Conservation (phyloP, 1,140 invertebrate species). For the Polyergus mexicanus region DNA sequence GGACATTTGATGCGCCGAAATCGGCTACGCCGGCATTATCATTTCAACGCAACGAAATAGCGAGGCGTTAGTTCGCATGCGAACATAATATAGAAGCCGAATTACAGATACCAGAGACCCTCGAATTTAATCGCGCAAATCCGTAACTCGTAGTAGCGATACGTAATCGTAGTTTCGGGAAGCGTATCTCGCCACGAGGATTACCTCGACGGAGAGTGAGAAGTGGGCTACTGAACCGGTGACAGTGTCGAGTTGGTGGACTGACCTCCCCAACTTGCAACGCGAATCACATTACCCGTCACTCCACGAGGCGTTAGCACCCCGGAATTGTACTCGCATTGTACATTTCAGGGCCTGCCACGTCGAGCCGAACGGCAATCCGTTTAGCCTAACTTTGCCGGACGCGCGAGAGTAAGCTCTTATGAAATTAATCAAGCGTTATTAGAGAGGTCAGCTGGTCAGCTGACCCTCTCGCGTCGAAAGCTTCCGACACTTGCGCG, state of each 20-base stretch:
- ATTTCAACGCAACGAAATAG: slow-evolving; percentile 39
- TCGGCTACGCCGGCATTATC: background rate
- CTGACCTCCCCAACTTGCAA: slow-evolving; percentile 68
- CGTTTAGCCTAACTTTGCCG: slow-evolving; percentile 84
- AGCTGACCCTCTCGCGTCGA: slow-evolving; percentile 17
- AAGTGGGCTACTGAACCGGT: slow-evolving; percentile 63
- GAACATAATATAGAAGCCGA: slow-evolving; percentile 26
- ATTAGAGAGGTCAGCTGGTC: slow-evolving; percentile 38
- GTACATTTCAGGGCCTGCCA: slow-evolving; percentile 76
- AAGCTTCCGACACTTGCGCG: slow-evolving; percentile 40
- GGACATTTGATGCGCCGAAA: background rate
- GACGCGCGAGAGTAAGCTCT: slow-evolving; percentile 77
- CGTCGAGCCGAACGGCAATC: slow-evolving; percentile 81
- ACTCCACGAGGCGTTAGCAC: slow-evolving; percentile 79
- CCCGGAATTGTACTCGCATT: slow-evolving; percentile 82
- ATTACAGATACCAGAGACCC: slow-evolving; percentile 30
- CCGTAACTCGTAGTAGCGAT: slow-evolving; percentile 18
- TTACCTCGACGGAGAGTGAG: slow-evolving; percentile 51
- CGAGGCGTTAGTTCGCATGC: background rate
- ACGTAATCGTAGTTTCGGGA: slow-evolving; percentile 6
- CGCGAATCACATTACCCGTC: slow-evolving; percentile 83
- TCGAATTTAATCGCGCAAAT: slow-evolving; percentile 56
- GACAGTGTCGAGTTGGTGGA: slow-evolving; percentile 79
- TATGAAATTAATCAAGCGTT: slow-evolving; percentile 74
- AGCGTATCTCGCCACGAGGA: slow-evolving; percentile 33